Conservation (phyloP, 23 tunicate genomes). For the Halocynthia aurantium region DNA sequence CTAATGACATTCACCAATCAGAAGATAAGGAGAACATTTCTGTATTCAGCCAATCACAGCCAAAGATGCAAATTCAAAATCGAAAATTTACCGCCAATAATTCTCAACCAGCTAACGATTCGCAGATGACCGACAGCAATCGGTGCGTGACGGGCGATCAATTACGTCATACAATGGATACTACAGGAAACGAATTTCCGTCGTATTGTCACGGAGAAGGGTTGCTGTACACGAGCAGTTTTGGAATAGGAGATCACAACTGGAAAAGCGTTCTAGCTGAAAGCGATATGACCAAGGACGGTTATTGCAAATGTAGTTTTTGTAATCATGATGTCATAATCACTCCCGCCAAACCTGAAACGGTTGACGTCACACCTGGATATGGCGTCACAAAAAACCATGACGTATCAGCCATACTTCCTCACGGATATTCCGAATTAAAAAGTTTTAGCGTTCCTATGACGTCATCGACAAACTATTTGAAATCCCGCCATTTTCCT, state of each 20-base stretch:
- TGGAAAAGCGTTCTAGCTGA: conserved; percentile 10
- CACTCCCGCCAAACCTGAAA: conserved; percentile 28
- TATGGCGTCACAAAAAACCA: background rate
- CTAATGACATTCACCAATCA: no score
- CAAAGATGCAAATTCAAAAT: no score
- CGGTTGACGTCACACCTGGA: background rate
- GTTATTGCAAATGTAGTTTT: conserved; percentile 79
- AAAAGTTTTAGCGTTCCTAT: conserved; percentile 10
- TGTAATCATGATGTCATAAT: conserved; percentile 77
- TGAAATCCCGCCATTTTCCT: background rate
- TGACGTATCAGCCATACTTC: background rate
- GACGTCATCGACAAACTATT: conserved; percentile 2
- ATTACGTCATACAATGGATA: no score
- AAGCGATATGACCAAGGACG: conserved; percentile 49
- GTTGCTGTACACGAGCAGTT: conserved; percentile 21
- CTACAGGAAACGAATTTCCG: background rate
- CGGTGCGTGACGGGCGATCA: no score
- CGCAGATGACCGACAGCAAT: no score
- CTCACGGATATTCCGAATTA: conserved; percentile 11
- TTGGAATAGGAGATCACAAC: conserved; percentile 23
- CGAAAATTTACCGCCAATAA: no score
- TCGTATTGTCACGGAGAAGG: conserved; percentile 18
- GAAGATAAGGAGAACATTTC: no score
- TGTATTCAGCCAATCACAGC: no score
- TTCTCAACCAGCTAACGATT: no score